Evolutionary conservation across 2,797 vertebrate species (phyloP).

Genomic region (Aphelocoma californica): DNA sequence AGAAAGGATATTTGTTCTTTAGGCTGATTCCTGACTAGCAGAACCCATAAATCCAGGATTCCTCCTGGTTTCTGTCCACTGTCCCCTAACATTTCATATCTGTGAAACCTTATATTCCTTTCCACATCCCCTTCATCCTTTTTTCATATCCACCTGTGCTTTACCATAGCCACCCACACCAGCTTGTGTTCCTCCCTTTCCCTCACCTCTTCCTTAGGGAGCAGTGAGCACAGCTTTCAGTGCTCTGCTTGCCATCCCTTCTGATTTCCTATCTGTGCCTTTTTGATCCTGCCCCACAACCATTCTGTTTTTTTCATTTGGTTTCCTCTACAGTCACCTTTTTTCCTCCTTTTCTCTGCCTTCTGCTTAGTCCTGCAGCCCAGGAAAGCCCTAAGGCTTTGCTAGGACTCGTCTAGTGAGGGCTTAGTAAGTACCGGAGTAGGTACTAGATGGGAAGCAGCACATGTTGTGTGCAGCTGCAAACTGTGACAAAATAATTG

Average conservation of each 20-base stretch:
- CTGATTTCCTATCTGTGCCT: not conserved
- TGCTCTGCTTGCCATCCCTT: not conserved
- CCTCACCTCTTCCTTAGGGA: not conserved
- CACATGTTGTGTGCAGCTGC: not conserved
- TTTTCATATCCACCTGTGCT: not conserved
- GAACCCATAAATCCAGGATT: not conserved
- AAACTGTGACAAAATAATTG: not conserved
- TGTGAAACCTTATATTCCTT: not conserved
- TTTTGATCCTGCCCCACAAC: not conserved
- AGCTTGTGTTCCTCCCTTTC: not conserved
- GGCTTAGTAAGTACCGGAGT: not conserved
- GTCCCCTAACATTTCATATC: not conserved
- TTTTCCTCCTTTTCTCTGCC: not conserved
- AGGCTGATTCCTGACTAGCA: not conserved
- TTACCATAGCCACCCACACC: not conserved
- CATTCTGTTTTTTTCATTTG: not conserved
- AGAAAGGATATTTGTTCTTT: not conserved
- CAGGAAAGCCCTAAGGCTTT: not conserved
- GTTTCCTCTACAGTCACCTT: not conserved
- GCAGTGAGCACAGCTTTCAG: not conserved
- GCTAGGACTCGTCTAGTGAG: not conserved
- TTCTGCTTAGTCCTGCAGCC: not conserved
- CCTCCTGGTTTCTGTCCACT: not conserved
- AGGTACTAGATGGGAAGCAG: not conserved
- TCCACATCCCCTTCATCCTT: not conserved